Conservation (phyloP, 2,797 vertebrate genomes). For the Eulemur albifrons region DNA sequence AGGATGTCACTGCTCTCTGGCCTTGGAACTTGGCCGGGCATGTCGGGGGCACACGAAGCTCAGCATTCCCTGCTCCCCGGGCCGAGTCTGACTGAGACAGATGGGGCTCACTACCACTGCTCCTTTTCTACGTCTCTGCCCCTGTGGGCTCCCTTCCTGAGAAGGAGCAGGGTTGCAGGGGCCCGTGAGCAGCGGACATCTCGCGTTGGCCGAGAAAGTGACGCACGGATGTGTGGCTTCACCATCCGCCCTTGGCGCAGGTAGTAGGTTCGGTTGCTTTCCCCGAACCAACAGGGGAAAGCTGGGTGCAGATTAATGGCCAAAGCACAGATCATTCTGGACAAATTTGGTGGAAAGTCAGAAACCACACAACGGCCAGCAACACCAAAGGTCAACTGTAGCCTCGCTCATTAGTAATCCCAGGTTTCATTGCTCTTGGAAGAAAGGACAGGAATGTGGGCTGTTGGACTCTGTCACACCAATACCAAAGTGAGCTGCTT, state of each 20-base stretch:
- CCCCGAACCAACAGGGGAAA: constrained; percentile 82
- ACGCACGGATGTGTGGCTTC: background rate
- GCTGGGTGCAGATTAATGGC: constrained; percentile 93
- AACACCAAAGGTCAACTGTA: constrained; percentile 74
- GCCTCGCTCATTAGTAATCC: constrained; percentile 30
- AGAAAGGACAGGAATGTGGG: constrained; percentile 49
- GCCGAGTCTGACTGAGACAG: background rate
- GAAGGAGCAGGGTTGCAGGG: background rate
- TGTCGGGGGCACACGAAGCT: background rate
- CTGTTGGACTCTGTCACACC: constrained; percentile 59
- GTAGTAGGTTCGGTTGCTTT: constrained; percentile 84
- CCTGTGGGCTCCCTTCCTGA: background rate
- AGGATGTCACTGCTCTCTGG: background rate
- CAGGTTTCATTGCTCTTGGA: constrained; percentile 31
- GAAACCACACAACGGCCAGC: constrained; percentile 80
- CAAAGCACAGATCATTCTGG: constrained; percentile 88
- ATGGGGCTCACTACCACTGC: background rate
- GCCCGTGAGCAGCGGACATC: background rate
- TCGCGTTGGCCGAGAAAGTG: background rate
- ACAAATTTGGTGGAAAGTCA: constrained; percentile 85
- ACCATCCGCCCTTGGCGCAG: constrained; percentile 58
- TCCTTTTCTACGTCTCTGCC: background rate
- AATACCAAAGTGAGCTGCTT: background rate
- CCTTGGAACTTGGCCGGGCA: background rate
- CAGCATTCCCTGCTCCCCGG: background rate